Base-by-base conservation (phyloP, 1,140 invertebrate species). In the Drosophila setifemur region DNA sequence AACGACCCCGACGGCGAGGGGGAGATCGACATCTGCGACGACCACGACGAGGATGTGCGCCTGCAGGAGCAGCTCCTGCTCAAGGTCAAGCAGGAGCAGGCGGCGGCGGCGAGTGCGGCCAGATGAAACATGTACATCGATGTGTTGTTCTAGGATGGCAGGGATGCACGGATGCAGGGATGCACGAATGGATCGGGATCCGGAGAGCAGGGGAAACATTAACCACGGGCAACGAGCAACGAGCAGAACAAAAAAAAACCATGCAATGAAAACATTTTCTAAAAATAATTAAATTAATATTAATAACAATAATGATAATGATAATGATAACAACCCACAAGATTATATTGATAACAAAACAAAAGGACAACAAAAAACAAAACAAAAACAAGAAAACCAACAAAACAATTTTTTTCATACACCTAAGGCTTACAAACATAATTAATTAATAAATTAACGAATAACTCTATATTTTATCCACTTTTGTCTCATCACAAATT, bases 111-210 rank as follows among this genome's bases (percentile, higher is more conserved):
- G n/a, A 25, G 52, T 25, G 63, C 55, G 49, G 48, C 58, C 68
- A 89, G 88, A 89, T 89, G 88, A 89, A 89, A 89, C 77, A 78
- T 89, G 79, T 89, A 85, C 74, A 88, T 89, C 64, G 88, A 89
- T 57, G 87, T 89, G 53, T 71, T 89, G 61, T 85, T 83, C 48
- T 83, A 83, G 53, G 43, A 18, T 3, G 11, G n/a, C 12, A 42
- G 47, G 31, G 26, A 31, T 31, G 4, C 4, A 14, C 2, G 31
- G 8, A 9, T 33, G 14, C 11, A 5, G 31, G 31, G 5, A 64
- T 48, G 18, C 37, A 14, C 11, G 14, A 37, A 7, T 7, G 12
- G 12, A 44, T 14, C 18, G 14, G 21, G 2, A 23, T 23, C 21
- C 21, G n/a, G n/a, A n/a, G n/a, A n/a, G n/a, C 21, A 23, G 2